A percentile compares a stretch with the other conserved stretches of the same genome.
Evolutionary conservation across 2,113 vertebrate genomes (phyloP).

Genomic region (Amazona guildingii): DNA sequence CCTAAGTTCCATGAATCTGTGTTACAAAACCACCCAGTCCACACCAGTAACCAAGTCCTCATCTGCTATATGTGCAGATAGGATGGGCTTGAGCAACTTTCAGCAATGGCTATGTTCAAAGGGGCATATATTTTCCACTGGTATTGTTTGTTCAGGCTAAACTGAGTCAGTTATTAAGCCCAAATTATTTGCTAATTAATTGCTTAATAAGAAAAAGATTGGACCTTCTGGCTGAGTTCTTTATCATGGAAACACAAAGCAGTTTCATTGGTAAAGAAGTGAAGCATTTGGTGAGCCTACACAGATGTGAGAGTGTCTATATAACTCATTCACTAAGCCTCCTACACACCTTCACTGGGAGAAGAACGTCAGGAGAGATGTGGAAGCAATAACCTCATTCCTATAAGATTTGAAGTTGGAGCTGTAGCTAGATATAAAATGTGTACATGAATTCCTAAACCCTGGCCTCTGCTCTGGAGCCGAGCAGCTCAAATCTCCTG

Average conservation of each 20-base stretch:
- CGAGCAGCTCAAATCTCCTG: neutral
- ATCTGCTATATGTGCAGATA: accelerated
- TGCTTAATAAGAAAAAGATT: neutral
- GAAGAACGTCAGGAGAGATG: conserved; percentile 4
- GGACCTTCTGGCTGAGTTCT: neutral
- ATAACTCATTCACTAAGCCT: neutral
- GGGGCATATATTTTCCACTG: neutral
- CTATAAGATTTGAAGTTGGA: neutral
- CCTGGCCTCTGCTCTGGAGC: neutral
- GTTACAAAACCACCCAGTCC: neutral
- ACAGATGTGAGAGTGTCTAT: neutral
- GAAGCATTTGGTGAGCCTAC: neutral
- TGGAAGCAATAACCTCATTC: neutral
- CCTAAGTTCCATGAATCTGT: neutral
- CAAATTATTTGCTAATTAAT: neutral
- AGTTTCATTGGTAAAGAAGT: neutral
- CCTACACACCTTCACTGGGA: neutral
- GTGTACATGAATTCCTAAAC: neutral
- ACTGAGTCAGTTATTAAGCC: neutral
- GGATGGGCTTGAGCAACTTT: neutral
- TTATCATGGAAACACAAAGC: neutral
- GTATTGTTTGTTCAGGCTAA: neutral
- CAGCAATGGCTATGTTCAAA: neutral
- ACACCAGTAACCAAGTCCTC: neutral
- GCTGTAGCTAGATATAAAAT: neutral